phyloP scores from a whole-genome alignment of 2,888 invertebrate species.

The Campoplex nolae region DNA sequence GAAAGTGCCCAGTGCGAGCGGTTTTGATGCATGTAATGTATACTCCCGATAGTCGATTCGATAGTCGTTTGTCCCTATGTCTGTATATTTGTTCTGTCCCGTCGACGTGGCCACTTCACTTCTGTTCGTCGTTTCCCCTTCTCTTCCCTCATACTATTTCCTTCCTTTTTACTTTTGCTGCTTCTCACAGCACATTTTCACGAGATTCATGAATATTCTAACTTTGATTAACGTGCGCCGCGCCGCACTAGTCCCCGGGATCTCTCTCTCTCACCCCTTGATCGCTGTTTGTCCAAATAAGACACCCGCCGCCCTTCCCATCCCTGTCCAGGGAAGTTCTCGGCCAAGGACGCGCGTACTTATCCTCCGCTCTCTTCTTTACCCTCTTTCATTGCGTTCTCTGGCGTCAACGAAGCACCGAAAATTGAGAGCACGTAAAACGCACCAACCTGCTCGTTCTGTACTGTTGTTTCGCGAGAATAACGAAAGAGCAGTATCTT shows the following conservation, averaged over 20 bases:
- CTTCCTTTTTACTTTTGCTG: slow-evolving; percentile 26
- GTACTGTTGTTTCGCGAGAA: slow-evolving; percentile 19
- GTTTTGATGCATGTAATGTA: not conserved
- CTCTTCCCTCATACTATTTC: slow-evolving; percentile 6
- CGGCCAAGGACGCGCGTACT: slow-evolving; percentile 54
- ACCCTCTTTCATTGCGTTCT: slow-evolving; percentile 15
- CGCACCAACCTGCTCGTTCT: slow-evolving; percentile 51
- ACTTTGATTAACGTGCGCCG: slow-evolving; percentile 73
- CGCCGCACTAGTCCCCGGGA: slow-evolving; percentile 37
- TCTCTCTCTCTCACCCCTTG: slow-evolving; percentile 37
- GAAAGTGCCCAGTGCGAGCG: slow-evolving; percentile 1
- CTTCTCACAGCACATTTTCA: slow-evolving; percentile 58
- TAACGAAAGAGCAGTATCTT: not conserved
- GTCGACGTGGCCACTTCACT: slow-evolving; percentile 29
- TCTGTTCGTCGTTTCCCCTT: slow-evolving; percentile 14
- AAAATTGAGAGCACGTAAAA: slow-evolving; percentile 64
- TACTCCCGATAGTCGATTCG: slow-evolving; percentile 15
- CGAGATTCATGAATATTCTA: slow-evolving; percentile 78
- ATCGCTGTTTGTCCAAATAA: slow-evolving; percentile 69
- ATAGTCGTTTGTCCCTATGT: slow-evolving; percentile 42
- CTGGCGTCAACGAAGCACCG: slow-evolving; percentile 58
- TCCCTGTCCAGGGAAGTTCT: slow-evolving; percentile 53
- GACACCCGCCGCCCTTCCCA: slow-evolving; percentile 56
- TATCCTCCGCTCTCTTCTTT: slow-evolving; percentile 29
- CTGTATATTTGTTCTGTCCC: slow-evolving; percentile 43